A percentile compares a stretch with the other conserved stretches of the same genome.
Conservation (phyloP, 2,888 invertebrate species). For the Stomorhina lunata region DNA sequence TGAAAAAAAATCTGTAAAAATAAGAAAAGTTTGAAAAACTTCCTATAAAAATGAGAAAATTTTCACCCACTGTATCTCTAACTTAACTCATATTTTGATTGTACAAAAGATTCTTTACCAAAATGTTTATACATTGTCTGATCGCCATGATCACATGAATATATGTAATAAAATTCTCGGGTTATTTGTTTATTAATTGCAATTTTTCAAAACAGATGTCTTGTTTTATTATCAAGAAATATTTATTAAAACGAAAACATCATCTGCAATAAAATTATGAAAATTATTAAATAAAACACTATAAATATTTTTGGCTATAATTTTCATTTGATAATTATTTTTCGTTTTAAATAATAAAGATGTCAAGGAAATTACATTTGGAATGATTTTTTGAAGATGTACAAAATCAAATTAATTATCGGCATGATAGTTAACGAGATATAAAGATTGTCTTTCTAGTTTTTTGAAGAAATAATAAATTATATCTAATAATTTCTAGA, state of each 20-base stretch:
- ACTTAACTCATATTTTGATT: slow-evolving; percentile 24
- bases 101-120: background rate
- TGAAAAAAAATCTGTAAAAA: no score
- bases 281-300: background rate
- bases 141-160: no score
- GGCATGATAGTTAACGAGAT: no score
- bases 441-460: no score
- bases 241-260: background rate
- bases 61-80: no score
- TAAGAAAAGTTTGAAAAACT: no score
- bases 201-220: slow-evolving; percentile 57
- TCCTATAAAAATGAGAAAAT: no score
- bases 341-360: slow-evolving; percentile 51
- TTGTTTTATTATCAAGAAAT: slow-evolving; percentile 31
- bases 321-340: slow-evolving; percentile 14
- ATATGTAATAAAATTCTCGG: no score
- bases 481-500: no score
- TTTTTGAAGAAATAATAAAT: no score
- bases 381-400: background rate
- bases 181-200: slow-evolving; percentile 55
- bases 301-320: slow-evolving; percentile 35
- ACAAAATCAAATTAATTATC: slow-evolving; percentile 33
- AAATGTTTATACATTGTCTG: no score
- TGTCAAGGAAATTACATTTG: slow-evolving; percentile 48
- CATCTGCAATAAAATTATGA: background rate